Base-by-base conservation (phyloP, 1,140 invertebrate genomes). In the Nylanderia fulva region DNA sequence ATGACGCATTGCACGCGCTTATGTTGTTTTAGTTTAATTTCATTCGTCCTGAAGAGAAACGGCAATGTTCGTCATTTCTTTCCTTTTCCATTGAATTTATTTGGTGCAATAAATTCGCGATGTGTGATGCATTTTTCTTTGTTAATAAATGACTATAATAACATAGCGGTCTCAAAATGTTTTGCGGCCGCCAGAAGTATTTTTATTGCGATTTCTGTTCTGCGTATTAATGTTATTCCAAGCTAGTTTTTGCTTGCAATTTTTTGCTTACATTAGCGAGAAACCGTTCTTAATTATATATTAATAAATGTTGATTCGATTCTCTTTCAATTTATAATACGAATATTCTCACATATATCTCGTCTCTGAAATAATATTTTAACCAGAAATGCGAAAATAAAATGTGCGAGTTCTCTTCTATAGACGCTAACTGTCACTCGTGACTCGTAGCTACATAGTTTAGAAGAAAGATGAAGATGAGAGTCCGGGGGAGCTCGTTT, bases 61-160 rank as follows among this genome's bases (percentile, higher is more conserved):
- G 61, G 36, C 45, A 68, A 58, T 56, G 29, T 29, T 21, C 18
- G 39, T 45, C 11, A n/a, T 66, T 11, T 24, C 33, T 39, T 21
- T 24, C 6, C 42, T 45, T 66, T 66, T 79, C 11, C 63, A 15
- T 68, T 39, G 63, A 80, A 80, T 68, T 68, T 79, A 79, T 66
- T 64, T 27, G 60, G n/a, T 39, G 9, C 18, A 68, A 39, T 58
- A 33, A 6, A 58, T 45, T 42, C 39, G 9, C 39, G 15, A 33
- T 9, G 39, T 24, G 3, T 7, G 42, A 13, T 5, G 13, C 13
- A 33, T 42, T 60, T 61, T 60, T 75, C 45, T 48, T 76, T 21
- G 9, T n/a, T 24, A n/a, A 61, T n/a, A 76, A 72, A 36, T 21
- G 21, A n/a, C 2, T 13, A 4, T 5, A 13, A 5, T 33, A 11